Conservation (phyloP, 2,797 vertebrate species). For the Nothura maculosa region DNA sequence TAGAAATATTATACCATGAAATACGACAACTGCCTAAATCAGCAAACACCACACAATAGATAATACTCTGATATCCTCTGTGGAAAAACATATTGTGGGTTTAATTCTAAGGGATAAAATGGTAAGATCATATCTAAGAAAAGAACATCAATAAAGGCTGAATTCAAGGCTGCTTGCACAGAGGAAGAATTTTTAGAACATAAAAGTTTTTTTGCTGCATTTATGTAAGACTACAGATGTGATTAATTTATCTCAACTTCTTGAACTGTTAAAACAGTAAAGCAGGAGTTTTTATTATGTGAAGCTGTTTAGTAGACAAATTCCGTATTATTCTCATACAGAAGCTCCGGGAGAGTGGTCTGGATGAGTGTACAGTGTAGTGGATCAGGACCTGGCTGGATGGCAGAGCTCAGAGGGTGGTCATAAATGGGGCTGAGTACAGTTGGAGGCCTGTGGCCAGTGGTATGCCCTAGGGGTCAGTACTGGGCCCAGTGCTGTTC, state of each 20-base stretch:
- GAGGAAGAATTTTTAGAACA: background rate
- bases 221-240: background rate
- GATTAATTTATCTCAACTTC: background rate
- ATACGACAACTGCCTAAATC: background rate
- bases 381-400: too few species aligned
- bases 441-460: too few species aligned
- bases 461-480: too few species aligned
- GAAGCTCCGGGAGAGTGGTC: too few species aligned
- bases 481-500: too few species aligned
- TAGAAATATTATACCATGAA: background rate
- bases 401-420: too few species aligned
- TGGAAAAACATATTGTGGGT: background rate
- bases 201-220: background rate
- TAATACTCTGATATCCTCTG: background rate
- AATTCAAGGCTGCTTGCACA: background rate
- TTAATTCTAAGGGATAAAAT: background rate
- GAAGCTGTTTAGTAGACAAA: background rate
- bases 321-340: too few species aligned
- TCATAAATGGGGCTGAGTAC: too few species aligned
- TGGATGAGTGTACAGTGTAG: too few species aligned
- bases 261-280: fast-evolving
- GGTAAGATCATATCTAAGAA: background rate
- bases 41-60: background rate
- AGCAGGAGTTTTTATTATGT: background rate
- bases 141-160: background rate